phyloP scores from a whole-genome alignment of 1,140 invertebrate species.

The Megalonaias nervosa region DNA sequence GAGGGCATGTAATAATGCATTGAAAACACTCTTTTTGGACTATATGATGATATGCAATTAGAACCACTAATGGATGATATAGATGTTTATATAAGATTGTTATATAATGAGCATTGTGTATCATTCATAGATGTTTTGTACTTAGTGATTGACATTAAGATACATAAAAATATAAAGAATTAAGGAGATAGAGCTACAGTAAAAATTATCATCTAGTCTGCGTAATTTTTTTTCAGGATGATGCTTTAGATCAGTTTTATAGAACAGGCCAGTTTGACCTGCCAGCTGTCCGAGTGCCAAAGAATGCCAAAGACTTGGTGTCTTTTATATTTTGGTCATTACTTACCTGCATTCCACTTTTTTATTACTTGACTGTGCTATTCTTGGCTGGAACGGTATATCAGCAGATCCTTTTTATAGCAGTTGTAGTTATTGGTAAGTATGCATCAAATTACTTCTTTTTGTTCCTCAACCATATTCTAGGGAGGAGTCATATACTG shows the following conservation, averaged over 20 bases:
- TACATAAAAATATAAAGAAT: not conserved
- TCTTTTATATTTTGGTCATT: slow-evolving; percentile 63
- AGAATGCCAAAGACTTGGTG: slow-evolving; percentile 54
- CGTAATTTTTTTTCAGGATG: slow-evolving; percentile 53
- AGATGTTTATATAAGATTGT: not conserved
- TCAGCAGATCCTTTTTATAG: too few species aligned
- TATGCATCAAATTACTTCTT: too few species aligned
- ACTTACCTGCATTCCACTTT: slow-evolving; percentile 61
- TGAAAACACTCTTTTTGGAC: not conserved
- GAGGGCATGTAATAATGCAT: too few species aligned
- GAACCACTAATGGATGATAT: not conserved
- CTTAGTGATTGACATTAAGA: not conserved
- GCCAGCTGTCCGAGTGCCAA: slow-evolving; percentile 38
- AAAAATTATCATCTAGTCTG: not conserved
- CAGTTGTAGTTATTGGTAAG: too few species aligned
- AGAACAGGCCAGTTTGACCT: slow-evolving; percentile 58
- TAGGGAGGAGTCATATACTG: too few species aligned
- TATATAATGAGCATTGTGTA: not conserved
- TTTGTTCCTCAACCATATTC: too few species aligned
- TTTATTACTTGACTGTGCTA: slow-evolving; percentile 46
- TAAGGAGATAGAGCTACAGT: not conserved
- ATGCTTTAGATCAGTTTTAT: slow-evolving; percentile 63
- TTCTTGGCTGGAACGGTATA: not conserved
- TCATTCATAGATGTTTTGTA: not conserved
- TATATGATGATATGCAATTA: not conserved